phyloP scores from a whole-genome alignment of 2,888 invertebrate species.

The Gymnosoma rotundatum region DNA sequence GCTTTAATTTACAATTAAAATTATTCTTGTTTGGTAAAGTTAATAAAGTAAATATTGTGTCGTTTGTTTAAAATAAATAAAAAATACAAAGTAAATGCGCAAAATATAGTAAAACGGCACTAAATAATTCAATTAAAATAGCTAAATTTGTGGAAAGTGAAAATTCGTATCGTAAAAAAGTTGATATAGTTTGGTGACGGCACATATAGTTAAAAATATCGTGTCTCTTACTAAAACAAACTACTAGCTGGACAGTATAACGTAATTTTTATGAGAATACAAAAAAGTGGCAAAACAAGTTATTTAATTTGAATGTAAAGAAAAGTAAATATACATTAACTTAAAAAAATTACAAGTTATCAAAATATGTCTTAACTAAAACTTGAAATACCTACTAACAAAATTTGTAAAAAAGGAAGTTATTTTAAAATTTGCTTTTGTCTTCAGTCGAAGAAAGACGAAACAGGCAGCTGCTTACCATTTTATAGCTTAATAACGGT shows the following conservation, averaged over 20 bases:
- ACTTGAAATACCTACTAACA: slow-evolving; percentile 28
- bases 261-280: slow-evolving; percentile 54
- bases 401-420: slow-evolving; percentile 61
- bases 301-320: slow-evolving; percentile 44
- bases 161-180: slow-evolving; percentile 24
- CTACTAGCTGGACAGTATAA: slow-evolving; percentile 51
- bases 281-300: slow-evolving; percentile 67
- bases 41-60: slow-evolving; percentile 19
- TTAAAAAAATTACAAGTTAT: slow-evolving; percentile 38
- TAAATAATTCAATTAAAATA: slow-evolving; percentile 11
- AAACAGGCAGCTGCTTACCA: slow-evolving; percentile 52
- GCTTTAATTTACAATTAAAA: slow-evolving; percentile 12
- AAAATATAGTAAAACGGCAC: slow-evolving; percentile 31
- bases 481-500: slow-evolving; percentile 34
- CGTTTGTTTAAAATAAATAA: slow-evolving; percentile 27
- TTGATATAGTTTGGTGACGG: slow-evolving; percentile 44
- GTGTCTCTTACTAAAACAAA: slow-evolving; percentile 48
- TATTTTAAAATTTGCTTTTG: slow-evolving; percentile 66
- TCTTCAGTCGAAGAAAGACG: slow-evolving; percentile 30
- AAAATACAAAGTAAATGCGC: slow-evolving; percentile 31
- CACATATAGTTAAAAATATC: slow-evolving; percentile 44
- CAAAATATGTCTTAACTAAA: slow-evolving; percentile 40
- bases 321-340: slow-evolving; percentile 8
- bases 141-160: slow-evolving; percentile 28
- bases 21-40: slow-evolving; percentile 11